phyloP scores from a whole-genome alignment of 2,113 vertebrate genomes.

The Catharus bicknelli region DNA sequence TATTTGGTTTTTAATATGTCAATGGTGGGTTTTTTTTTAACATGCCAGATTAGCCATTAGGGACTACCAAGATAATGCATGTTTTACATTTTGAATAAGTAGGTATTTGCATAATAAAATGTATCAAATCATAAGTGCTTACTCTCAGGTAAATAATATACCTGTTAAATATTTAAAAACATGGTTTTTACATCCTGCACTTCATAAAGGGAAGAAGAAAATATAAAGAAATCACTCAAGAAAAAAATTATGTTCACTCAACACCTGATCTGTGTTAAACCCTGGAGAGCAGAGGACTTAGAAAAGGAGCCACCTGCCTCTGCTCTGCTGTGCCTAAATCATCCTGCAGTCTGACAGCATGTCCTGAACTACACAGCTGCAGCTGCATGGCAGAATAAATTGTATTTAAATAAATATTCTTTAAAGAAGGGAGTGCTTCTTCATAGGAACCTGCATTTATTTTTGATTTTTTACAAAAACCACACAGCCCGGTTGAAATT shows the following conservation, averaged over 20 bases:
- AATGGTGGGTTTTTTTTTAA: not conserved
- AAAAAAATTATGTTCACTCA: not conserved
- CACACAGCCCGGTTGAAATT: not conserved
- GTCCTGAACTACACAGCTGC: not conserved
- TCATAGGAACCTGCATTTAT: not conserved
- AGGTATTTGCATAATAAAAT: conserved; percentile 60
- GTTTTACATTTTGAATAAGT: conserved; percentile 41
- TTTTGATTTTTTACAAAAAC: not conserved
- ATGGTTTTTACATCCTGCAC: not conserved
- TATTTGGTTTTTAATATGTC: not conserved
- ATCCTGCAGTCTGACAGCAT: not conserved
- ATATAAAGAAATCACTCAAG: not conserved
- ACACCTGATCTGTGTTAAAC: not conserved
- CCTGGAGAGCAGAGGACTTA: not conserved
- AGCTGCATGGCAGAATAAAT: not conserved
- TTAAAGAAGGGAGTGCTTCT: not conserved
- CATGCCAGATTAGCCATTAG: conserved; percentile 7
- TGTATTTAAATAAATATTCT: not conserved
- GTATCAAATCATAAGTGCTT: conserved; percentile 37
- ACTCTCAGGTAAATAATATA: conserved; percentile 41
- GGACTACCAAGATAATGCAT: conserved; percentile 21
- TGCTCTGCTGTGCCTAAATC: not conserved
- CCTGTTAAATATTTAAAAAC: conserved; percentile 49
- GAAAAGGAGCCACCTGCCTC: not conserved
- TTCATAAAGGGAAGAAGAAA: conserved; percentile 29